Conservation (phyloP, 2,113 vertebrate species). For the Seriola dumerili region DNA sequence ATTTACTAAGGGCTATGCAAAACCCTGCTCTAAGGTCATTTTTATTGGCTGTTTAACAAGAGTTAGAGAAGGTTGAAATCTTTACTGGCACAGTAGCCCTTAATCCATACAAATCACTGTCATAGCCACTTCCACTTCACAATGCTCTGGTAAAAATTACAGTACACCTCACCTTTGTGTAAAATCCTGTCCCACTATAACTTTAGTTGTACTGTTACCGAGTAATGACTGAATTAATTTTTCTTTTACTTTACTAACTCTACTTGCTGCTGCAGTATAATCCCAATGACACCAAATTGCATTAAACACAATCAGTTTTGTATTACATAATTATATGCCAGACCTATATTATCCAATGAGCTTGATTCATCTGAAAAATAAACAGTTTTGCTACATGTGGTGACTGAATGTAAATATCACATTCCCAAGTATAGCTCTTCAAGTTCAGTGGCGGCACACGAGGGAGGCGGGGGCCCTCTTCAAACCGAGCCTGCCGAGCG, state of each 20-base stretch:
- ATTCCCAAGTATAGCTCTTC: conserved; percentile 70
- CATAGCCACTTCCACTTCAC: conserved; percentile 14
- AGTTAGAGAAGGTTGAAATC: background rate
- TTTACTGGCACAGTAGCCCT: conserved; percentile 21
- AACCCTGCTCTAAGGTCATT: background rate
- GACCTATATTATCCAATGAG: conserved; percentile 23
- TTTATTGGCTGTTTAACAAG: conserved; percentile 13
- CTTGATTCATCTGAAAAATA: conserved; percentile 47
- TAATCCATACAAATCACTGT: conserved; percentile 31
- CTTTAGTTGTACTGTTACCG: background rate
- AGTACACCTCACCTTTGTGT: background rate
- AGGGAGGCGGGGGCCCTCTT: conserved; percentile 51
- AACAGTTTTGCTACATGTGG: conserved; percentile 45
- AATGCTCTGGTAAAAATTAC: conserved; percentile 4
- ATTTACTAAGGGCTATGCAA: background rate
- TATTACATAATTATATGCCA: conserved; percentile 26
- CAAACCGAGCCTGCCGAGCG: conserved; percentile 40
- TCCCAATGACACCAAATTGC: conserved; percentile 12
- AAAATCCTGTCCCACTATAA: background rate
- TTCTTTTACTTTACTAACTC: background rate
- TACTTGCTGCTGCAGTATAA: background rate
- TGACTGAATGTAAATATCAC: conserved; percentile 68
- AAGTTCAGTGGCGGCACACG: conserved; percentile 56
- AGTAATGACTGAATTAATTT: background rate
- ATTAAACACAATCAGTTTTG: background rate